A percentile compares a stretch with the other conserved stretches of the same genome.
Conservation (phyloP, 1,140 invertebrate genomes). For the Parapsyche elsis region DNA sequence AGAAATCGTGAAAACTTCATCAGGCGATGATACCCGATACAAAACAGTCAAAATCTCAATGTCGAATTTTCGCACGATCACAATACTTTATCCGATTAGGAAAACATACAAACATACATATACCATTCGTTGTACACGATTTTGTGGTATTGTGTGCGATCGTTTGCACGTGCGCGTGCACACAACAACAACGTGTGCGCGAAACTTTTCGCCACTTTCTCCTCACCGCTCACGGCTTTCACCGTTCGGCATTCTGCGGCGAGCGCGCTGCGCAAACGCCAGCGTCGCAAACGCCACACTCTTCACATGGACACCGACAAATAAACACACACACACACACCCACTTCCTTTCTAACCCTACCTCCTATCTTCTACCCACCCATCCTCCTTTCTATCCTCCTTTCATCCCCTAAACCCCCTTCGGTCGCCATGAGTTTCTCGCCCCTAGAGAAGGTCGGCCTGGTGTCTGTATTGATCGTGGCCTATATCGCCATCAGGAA, state of each 20-base stretch:
- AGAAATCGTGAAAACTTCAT: too few species aligned
- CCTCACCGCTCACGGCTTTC: background rate
- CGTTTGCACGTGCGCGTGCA: background rate
- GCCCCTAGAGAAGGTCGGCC: conserved; percentile 48
- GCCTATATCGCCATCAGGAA: conserved; percentile 45
- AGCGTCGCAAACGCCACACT: background rate
- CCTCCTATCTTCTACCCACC: background rate
- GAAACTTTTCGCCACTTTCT: too few species aligned
- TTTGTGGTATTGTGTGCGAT: background rate
- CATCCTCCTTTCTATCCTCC: background rate
- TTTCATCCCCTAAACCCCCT: background rate
- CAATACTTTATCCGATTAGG: too few species aligned
- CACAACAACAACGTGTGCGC: background rate
- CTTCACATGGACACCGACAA: conserved; percentile 6
- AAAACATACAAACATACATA: too few species aligned
- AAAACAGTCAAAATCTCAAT: too few species aligned
- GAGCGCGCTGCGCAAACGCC: conserved; percentile 6
- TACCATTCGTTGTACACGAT: too few species aligned
- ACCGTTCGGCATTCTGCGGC: background rate
- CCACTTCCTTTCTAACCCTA: background rate
- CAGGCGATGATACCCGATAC: too few species aligned
- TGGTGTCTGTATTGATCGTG: conserved; percentile 46
- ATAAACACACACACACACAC: background rate
- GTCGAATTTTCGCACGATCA: background rate
- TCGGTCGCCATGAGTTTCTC: conserved; percentile 41